Conservation (phyloP, 2,113 vertebrate species). For the Apistogramma diplotaenia region DNA sequence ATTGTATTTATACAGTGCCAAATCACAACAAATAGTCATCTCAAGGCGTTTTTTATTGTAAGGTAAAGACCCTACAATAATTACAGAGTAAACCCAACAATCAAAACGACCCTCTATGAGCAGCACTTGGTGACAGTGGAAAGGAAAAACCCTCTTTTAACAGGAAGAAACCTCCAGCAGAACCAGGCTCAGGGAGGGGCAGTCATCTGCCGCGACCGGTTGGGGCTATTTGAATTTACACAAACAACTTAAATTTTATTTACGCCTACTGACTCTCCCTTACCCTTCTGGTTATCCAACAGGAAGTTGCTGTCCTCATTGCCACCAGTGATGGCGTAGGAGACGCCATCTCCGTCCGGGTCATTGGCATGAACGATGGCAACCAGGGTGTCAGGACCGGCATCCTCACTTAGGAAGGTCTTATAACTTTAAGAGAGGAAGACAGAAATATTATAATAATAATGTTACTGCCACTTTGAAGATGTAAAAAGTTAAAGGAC, state of each 20-base stretch:
- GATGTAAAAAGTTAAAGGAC: not conserved
- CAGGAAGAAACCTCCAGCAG: no score
- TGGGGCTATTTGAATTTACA: not conserved
- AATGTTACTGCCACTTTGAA: not conserved
- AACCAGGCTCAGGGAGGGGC: no score
- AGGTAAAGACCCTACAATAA: no score
- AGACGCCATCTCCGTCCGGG: slow-evolving; percentile 85
- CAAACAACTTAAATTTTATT: not conserved
- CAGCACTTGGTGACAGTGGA: no score
- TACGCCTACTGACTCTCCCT: not conserved
- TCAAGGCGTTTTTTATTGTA: no score
- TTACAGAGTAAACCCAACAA: no score
- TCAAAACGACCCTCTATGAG: no score
- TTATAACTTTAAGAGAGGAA: slow-evolving; percentile 77
- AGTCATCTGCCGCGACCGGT: no score
- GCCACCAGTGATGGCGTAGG: slow-evolving; percentile 85
- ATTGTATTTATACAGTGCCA: no score
- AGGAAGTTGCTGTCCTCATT: slow-evolving; percentile 91
- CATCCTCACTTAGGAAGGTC: slow-evolving; percentile 89
- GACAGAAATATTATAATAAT: no score
- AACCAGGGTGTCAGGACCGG: slow-evolving; percentile 86
- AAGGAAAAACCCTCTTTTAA: no score
- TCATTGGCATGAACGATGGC: slow-evolving; percentile 86
- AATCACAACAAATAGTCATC: no score
- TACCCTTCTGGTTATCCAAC: slow-evolving; percentile 87